Base-by-base conservation (phyloP, 2,113 vertebrate genomes). In the Apodemus speciosus region DNA sequence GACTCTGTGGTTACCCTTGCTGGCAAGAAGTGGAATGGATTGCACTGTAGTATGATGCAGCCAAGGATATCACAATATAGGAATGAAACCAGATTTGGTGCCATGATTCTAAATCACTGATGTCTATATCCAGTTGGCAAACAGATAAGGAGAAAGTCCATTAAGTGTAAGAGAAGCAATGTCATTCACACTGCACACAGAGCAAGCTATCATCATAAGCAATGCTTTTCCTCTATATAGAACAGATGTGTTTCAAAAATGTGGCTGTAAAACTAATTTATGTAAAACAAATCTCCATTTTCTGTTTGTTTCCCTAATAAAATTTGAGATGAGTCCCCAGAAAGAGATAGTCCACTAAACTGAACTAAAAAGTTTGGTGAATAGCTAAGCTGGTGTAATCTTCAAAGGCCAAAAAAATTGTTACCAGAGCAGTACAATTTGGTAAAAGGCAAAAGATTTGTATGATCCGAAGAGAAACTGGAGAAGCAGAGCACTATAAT, bases 221-320 rank as follows among this genome's bases (percentile, higher is more conserved):
- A 86, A 62, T n/a, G 13, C 1, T 83, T 72, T 94, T 86, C 85
- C 43, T 89, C 69, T 87, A 89, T 89, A 91, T 27, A 60, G 35
- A 95, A 89, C 56, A 95, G 56, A 94, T 94, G n/a, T 91, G 23
- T 87, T 84, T 92, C 75, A 86, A 92, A 97, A 92, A 86, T 91
- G 46, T 91, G n/a, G 27, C 18, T 88, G 20, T 91, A 94, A 96
- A 91, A 73, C 64, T 92, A 92, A 94, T 92, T 84, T 40, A 89
- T 91, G 9, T 89, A 91, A 94, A 88, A 92, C 32, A 72, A 92
- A 90, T 93, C 49, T 93, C 71, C 92, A 77, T 96, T 90, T 91
- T 64, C 83, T 88, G 40, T 66, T 92, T 58, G 8, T 92, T 95
- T 91, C 68, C 21, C 83, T 91, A 30, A 96, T 75, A 87, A 93